A percentile compares a stretch with the other conserved stretches of the same genome.
These are phyloP conservation scores for Coptotermes formosanus DNA, from an alignment of 1,140 invertebrate species.

Conservation along the genomic window DNA sequence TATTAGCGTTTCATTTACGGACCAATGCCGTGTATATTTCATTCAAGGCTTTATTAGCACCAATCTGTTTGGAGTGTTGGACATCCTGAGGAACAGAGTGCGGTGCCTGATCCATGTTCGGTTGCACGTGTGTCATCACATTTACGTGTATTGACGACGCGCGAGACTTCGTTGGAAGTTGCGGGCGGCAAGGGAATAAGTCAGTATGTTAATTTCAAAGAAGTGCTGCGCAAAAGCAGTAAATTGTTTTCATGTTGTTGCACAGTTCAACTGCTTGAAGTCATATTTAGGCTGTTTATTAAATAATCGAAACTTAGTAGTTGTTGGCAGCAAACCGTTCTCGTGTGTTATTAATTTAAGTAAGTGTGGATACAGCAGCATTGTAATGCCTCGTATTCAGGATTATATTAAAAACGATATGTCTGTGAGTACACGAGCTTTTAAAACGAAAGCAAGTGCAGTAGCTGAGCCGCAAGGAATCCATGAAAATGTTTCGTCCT, in stretches of 20 bases:
- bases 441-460: not conserved
- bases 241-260: not conserved
- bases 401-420: not conserved
- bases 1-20: too few relatives aligned
- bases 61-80: too few relatives aligned
- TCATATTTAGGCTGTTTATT: not conserved
- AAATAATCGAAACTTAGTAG: not conserved
- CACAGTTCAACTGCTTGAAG: not conserved
- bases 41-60: too few relatives aligned
- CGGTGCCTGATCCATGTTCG: too few relatives aligned
- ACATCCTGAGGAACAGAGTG: too few relatives aligned
- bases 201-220: too few relatives aligned
- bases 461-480: conserved; percentile 35
- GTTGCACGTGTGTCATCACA: too few relatives aligned
- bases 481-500: conserved; percentile 48
- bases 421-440: not conserved
- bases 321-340: not conserved
- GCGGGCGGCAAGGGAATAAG: not conserved
- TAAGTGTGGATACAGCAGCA: not conserved
- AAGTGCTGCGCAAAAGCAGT: not conserved
- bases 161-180: too few relatives aligned
- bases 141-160: too few relatives aligned
- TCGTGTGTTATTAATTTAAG: not conserved
- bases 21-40: too few relatives aligned
- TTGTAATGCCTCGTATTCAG: not conserved